phyloP scores from a whole-genome alignment of 2,888 invertebrate species.

The Lasioglossum oenotherae region DNA sequence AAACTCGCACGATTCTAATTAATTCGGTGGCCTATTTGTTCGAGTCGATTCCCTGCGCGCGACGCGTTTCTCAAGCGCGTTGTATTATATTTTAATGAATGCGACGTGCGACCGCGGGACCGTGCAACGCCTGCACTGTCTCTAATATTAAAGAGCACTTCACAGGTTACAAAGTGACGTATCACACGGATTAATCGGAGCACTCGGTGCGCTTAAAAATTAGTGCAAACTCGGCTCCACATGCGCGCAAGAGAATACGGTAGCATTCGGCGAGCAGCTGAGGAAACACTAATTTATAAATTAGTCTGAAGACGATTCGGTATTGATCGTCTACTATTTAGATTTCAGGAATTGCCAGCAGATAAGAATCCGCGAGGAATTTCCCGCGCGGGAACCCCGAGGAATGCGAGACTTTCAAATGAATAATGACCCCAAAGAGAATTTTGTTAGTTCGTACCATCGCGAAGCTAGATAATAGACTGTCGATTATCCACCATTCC shows the following conservation, averaged over 20 bases:
- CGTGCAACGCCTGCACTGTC: not conserved
- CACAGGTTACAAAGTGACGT: not conserved
- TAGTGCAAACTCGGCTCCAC: not conserved
- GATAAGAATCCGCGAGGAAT: not conserved
- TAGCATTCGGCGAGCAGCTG: not conserved
- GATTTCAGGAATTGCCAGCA: not conserved
- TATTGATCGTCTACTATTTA: not conserved
- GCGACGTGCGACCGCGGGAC: constrained; percentile 19
- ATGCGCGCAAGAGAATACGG: not conserved
- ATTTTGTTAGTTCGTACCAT: not conserved
- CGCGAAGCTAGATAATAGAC: not conserved
- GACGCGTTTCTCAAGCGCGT: constrained; percentile 4
- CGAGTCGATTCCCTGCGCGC: not conserved
- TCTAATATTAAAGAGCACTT: not conserved
- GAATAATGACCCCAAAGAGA: not conserved
- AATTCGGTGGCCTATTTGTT: constrained; percentile 8
- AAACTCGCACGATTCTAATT: constrained; percentile 19
- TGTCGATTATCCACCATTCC: not conserved
- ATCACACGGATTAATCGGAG: not conserved
- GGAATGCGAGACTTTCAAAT: not conserved
- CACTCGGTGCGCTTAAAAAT: not conserved
- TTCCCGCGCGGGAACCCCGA: not conserved
- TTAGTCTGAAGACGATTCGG: not conserved
- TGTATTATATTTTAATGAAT: constrained; percentile 25
- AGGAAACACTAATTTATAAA: no score